Percentiles rank a stretch among this genome's conserved stretches.
These are phyloP conservation scores for Lepidocyrtoides sp. DNA, from an alignment of 2,888 invertebrate genomes.

Conservation along the genomic window DNA sequence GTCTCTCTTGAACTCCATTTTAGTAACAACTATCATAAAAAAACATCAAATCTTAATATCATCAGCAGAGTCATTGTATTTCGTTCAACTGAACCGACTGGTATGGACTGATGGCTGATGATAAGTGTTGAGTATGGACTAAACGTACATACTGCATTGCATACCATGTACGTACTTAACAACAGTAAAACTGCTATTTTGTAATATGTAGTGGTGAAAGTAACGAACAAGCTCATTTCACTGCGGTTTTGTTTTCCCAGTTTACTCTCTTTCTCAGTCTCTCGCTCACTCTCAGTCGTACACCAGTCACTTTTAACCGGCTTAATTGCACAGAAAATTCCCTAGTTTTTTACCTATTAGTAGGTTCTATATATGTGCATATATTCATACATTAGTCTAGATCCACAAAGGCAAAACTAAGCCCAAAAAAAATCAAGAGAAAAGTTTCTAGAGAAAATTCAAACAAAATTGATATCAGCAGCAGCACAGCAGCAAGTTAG, in stretches of 20 bases:
- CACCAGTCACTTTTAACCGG: background rate
- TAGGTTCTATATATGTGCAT: no score
- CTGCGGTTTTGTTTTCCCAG: slow-evolving; percentile 8
- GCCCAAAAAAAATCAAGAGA: background rate
- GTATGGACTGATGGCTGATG: no score
- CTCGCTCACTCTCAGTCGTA: no score
- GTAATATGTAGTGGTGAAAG: background rate
- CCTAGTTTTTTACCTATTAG: background rate
- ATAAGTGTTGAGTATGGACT: background rate
- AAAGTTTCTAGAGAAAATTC: background rate
- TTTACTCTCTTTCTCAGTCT: background rate
- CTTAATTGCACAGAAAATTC: background rate
- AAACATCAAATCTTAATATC: no score
- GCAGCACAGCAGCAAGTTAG: background rate
- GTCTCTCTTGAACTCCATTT: no score
- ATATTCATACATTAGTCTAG: no score
- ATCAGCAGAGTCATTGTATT: no score
- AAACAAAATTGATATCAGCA: background rate
- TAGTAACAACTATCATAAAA: no score
- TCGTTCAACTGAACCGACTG: no score
- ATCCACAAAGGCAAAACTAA: background rate
- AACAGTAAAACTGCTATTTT: background rate
- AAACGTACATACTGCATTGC: background rate
- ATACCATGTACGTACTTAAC: background rate
- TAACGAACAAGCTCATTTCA: slow-evolving; percentile 7